Evolutionary conservation across 92 coral and sea anemone genomes (phyloP), one percentile per base, ranked within the genome.

Genomic region (Phenganax marumi): DNA sequence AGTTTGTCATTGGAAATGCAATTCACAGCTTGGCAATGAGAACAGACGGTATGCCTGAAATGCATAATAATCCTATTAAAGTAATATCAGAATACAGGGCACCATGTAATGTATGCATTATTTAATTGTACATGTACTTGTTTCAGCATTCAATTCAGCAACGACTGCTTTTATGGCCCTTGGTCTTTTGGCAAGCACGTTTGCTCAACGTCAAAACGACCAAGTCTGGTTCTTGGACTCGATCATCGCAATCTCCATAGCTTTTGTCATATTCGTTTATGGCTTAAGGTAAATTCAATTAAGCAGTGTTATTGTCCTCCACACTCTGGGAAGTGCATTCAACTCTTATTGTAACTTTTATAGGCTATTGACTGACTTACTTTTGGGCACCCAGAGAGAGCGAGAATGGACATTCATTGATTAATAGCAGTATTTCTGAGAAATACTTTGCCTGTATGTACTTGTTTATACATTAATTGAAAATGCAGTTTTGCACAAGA

Each of bases 221-320:
- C 90, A 86, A 22, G 90, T 96, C 68, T 96, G 99, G 90, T 96
- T 89, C 75, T 76, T 96, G 86, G 99, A 96, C 79, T 91, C 99
- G 18, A 90, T 88, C 24, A 91, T 91, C 47, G 99, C 99, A 22
- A 76, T 96, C 26, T 84, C 90, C 73, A 96, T 96, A 16, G 93
- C 96, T 14, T 77, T 89, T 52, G 85, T 90, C 9, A 78, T 96
- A 53, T 80, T 96, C 49, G 81, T 81, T 46, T 96, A 89, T 56
- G 99, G 99, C 10, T 71, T 86, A 54, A 80, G 91, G 99, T 92
- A 77, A 7, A 50, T 43, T 18, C 2, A 8, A 68, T n/a, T 68
- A 23, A 23, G n/a, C 3, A 58, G 16, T 58, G 5, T 12, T 7
- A 14, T 8, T 14, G 22, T 5, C 65, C 22, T 58, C 3, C 3